Evolutionary conservation across 2,113 vertebrate genomes (phyloP).

Genomic region (Todiramphus chloris): DNA sequence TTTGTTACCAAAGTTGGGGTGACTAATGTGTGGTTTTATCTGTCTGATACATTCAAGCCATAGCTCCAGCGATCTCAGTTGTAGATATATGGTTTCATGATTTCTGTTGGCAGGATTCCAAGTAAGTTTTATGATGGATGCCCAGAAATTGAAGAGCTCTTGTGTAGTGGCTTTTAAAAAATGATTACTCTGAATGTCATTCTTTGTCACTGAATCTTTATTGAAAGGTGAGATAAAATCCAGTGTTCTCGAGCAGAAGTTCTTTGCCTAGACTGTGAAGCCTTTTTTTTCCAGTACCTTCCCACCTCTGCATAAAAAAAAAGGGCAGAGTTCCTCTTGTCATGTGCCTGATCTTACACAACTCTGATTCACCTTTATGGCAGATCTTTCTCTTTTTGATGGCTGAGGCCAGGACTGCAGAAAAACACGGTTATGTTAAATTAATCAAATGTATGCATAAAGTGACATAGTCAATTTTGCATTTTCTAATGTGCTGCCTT

Average conservation of each 20-base stretch:
- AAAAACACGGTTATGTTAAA: background rate
- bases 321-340: background rate
- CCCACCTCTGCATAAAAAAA: background rate
- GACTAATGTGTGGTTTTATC: background rate
- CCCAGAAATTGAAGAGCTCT: background rate
- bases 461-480: background rate
- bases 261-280: background rate
- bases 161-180: background rate
- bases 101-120: background rate
- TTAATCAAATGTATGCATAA: background rate
- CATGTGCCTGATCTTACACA: background rate
- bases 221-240: background rate
- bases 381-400: background rate
- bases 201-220: background rate
- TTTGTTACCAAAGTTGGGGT: background rate
- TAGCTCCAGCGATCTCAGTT: background rate
- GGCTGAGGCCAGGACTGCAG: background rate
- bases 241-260: background rate
- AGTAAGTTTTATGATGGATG: background rate
- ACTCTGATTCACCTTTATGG: background rate
- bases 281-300: background rate
- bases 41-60: background rate
- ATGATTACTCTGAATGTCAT: rapidly evolving
- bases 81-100: background rate
- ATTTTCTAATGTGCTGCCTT: background rate